A percentile compares a stretch with the other conserved stretches of the same genome.
Conservation (phyloP, 1,140 invertebrate genomes). For the Drosophila punjabiensis region DNA sequence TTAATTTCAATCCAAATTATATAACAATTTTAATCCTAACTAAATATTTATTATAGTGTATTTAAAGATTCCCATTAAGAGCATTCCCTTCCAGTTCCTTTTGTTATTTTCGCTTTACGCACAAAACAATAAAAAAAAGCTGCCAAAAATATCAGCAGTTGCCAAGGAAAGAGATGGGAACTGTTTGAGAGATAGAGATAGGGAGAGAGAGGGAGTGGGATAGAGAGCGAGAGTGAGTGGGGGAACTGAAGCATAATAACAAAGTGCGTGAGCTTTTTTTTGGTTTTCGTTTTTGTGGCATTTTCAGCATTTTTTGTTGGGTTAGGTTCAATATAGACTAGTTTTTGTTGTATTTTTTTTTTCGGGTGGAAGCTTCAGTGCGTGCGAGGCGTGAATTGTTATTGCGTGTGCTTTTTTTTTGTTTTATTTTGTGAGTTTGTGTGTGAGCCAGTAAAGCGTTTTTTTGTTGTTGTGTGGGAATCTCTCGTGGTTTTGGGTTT, state of each 20-base stretch:
- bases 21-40: neutral
- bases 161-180: constrained; percentile 25
- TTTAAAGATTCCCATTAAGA: neutral
- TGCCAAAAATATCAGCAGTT: constrained; percentile 66
- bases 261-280: constrained; percentile 64
- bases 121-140: constrained; percentile 50
- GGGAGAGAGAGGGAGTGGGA: constrained; percentile 17
- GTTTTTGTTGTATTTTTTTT: constrained; percentile 29
- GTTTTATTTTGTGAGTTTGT: constrained; percentile 20
- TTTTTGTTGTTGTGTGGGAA: constrained; percentile 50
- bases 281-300: constrained; percentile 45
- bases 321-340: constrained; percentile 73
- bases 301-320: constrained; percentile 77
- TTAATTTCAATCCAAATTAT: neutral
- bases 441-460: constrained; percentile 35
- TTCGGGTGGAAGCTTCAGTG: constrained; percentile 34
- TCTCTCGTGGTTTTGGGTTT: constrained; percentile 53
- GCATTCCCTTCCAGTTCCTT: constrained; percentile 1
- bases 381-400: constrained; percentile 68
- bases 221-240: constrained; percentile 17
- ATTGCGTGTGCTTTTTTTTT: constrained; percentile 32
- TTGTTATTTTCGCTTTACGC: constrained; percentile 21
- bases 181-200: constrained; percentile 8
- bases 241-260: constrained; percentile 36
- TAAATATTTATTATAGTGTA: neutral